Base-by-base conservation (phyloP, 2,113 vertebrate species). In the Mobula hypostoma region DNA sequence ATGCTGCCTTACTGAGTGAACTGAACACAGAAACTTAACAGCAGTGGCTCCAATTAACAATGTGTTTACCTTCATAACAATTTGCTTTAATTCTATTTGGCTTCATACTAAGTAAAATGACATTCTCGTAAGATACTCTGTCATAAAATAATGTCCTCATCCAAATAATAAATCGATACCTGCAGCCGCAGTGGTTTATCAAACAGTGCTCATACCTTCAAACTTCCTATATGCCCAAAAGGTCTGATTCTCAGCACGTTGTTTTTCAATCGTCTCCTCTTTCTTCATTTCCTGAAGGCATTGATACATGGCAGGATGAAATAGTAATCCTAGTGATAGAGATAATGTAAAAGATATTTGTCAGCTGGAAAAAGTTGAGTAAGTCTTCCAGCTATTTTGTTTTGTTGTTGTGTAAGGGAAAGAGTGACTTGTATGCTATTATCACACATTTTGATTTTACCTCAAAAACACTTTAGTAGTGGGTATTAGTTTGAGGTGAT, bases 41-140 rank as follows among this genome's bases (percentile, higher is more conserved):
- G 4, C 15, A 32, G 17, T 63, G n/a, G 48, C 85, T 90, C 61
- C 61, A 90, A 68, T 66, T 77, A 77, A 77, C 76, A 29, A 77
- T 77, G 76, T 5, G n/a, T 29, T 77, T 90, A 32, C 6, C 2
- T 17, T 90, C 61, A 32, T 32, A 63, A 17, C n/a, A n/a, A 90
- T 90, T 15, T 90, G 61, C 32, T 90, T 90, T 32, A 90, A 19
- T 90, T 66, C 85, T 68, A 66, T 66, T 90, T 66, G n/a, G 29
- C n/a, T 90, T 90, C 27, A 9, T 90, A n/a, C 66, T 90, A 90
- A 66, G n/a, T 63, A 88, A 88, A 87, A 88, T 61, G 11, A 90
- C 15, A 66, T 66, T 66, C 61, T 19, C 6, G 32, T 8, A 68
- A 36, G 66, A 66, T 90, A 90, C 1, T 14, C n/a, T 32, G 29